Evolutionary conservation across 92 coral and sea anemone species (phyloP).

Genomic region (Hydrozoanthus gracilis): DNA sequence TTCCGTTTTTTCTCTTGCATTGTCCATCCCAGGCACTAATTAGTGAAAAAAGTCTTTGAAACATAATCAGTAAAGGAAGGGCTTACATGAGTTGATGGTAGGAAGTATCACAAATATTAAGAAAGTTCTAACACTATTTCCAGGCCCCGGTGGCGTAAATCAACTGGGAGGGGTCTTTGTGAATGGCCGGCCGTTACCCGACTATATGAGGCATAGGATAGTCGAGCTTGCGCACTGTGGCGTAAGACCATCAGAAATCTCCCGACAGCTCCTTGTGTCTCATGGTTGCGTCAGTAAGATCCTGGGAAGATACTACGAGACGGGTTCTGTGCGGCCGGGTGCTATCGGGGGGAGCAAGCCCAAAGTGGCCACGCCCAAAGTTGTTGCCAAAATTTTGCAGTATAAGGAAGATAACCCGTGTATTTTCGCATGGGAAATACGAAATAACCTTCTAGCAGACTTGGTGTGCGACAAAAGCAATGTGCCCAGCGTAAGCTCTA

Average conservation of each 20-base stretch:
- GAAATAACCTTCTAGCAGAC: conserved; percentile 90
- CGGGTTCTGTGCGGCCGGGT: conserved; percentile 98
- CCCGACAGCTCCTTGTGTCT: conserved; percentile 99
- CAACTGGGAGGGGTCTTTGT: conserved; percentile 99
- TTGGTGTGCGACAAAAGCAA: conserved; percentile 95
- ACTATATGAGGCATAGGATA: conserved; percentile 99
- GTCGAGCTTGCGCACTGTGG: conserved; percentile 99
- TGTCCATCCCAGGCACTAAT: too few species aligned
- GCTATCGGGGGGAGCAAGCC: conserved; percentile 99
- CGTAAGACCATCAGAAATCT: conserved; percentile 98
- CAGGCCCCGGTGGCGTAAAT: conserved; percentile 99
- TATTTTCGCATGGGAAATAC: conserved; percentile 98
- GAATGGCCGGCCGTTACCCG: conserved; percentile 99
- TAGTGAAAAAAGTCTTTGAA: too few species aligned
- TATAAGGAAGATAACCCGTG: conserved; percentile 98
- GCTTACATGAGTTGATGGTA: too few species aligned
- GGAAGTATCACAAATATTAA: background rate
- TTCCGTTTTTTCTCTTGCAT: too few species aligned
- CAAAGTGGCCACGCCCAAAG: conserved; percentile 97
- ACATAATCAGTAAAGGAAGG: too few species aligned
- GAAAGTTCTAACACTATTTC: background rate
- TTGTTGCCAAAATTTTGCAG: conserved; percentile 90
- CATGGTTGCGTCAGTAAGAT: conserved; percentile 99
- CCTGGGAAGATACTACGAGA: conserved; percentile 97
- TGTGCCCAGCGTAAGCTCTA: conserved; percentile 99